phyloP scores from a whole-genome alignment of 2,888 invertebrate genomes.

The Oithona nana region DNA sequence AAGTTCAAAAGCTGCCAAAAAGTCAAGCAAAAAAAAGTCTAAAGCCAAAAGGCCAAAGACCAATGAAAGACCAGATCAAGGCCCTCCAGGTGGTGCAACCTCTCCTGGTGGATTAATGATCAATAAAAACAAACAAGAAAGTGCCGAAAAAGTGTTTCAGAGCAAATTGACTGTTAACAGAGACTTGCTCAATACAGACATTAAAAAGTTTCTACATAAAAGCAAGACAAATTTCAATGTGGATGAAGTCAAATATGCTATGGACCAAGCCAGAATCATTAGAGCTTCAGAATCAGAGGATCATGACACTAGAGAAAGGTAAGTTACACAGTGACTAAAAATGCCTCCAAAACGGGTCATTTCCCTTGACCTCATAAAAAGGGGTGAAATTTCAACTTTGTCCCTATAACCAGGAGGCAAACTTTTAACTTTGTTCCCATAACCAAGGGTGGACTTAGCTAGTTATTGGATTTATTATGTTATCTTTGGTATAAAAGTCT shows the following conservation, averaged over 20 bases:
- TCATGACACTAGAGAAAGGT: no score
- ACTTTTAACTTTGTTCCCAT: no score
- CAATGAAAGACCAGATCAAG: not conserved
- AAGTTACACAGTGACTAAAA: no score
- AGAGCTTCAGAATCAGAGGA: not conserved
- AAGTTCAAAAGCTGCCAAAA: not conserved
- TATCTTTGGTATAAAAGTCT: no score
- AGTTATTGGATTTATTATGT: no score
- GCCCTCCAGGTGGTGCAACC: not conserved
- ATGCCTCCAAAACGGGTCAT: no score
- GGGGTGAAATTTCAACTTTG: no score
- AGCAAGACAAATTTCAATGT: not conserved
- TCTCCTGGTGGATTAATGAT: not conserved
- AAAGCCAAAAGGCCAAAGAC: not conserved
- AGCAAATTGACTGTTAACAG: not conserved
- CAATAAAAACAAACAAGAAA: not conserved
- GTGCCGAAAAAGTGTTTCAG: not conserved
- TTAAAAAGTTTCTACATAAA: not conserved
- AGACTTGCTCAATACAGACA: not conserved
- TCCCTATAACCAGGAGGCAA: no score
- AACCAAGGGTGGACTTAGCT: no score
- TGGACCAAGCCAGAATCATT: not conserved
- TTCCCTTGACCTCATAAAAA: no score
- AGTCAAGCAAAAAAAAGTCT: no score
- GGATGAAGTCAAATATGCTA: not conserved